Evolutionary conservation across 2,113 vertebrate species (phyloP), one percentile per base, ranked within the genome.

Genomic region (Tiliqua scincoides): DNA sequence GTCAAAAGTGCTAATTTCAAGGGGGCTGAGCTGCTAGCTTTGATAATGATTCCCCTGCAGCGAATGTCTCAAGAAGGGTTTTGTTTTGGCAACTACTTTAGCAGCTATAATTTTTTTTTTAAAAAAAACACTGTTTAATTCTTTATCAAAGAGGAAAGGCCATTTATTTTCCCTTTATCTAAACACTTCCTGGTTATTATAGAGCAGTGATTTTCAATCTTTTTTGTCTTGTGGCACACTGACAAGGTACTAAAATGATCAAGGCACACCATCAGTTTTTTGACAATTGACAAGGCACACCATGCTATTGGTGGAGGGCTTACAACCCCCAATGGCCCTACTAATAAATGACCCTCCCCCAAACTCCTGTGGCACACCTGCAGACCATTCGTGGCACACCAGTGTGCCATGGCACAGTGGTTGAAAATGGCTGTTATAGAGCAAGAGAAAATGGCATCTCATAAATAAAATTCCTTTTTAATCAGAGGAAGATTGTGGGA

Each of bases 1-100:
- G 86, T 25, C 35, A 88, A 88, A 80, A 14, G 82, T 84, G 35
- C 77, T 84, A 80, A 80, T 80, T 80, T 80, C 76, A 88, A 81
- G 23, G 57, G 59, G 79, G 37, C 30, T 74, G 57, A 30, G 80
- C 20, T 82, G 30, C 71, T 70, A 20, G 14, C 82, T 30, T 80
- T 81, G 68, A 65, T 72, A 89, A 79, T 73, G 68, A 81, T 88
- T 79, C 20, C 35, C 43, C 40, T 54, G 18, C 3, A 20, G 25
- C 32, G 76, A 61, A 68, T 75, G 43, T 27, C 40, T 86, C 43
- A 63, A 61, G 43, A 74, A 81, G 37, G 59, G 32, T 74, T 23
- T 0, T 90, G 79, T 93, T 68, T 43, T 17, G 10, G 4, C 81
- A 71, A 74, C 21, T 23, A 6, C 15, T 85, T 9, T 6, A 88